Evolutionary conservation across 2,797 vertebrate genomes (phyloP).

Genomic region (Acrocephalus scirpaceus): DNA sequence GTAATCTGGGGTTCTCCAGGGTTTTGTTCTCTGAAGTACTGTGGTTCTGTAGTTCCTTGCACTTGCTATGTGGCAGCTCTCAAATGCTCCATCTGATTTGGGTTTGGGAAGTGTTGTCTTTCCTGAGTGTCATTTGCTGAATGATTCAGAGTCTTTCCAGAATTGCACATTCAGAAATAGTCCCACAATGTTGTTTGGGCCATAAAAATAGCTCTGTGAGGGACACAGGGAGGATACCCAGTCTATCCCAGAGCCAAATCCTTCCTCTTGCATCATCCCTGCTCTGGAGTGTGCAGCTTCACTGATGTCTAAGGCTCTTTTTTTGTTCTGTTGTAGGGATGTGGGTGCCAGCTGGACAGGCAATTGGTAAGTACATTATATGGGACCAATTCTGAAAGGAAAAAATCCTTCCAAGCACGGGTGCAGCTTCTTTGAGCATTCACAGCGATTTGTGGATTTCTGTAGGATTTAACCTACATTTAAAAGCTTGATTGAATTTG

Average conservation of each 20-base stretch:
- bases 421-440: background rate
- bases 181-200: background rate
- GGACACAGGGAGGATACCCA: background rate
- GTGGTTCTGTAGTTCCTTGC: background rate
- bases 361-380: slow-evolving; percentile 87
- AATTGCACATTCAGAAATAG: background rate
- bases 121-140: background rate
- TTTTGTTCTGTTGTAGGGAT: slow-evolving; percentile 83
- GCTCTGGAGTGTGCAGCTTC: rapidly evolving
- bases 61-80: background rate
- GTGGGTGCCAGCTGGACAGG: slow-evolving; percentile 97
- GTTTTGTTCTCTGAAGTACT: background rate
- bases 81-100: background rate
- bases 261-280: background rate
- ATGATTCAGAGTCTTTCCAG: background rate
- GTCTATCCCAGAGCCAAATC: background rate
- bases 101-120: background rate
- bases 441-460: background rate
- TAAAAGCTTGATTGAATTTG: slow-evolving; percentile 32
- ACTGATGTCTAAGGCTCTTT: background rate
- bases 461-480: slow-evolving; percentile 26
- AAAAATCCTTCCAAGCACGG: background rate
- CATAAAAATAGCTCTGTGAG: background rate
- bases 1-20: background rate
- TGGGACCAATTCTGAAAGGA: background rate